phyloP scores from a whole-genome alignment of 2,888 invertebrate species.

The Azorinus chamasolen region DNA sequence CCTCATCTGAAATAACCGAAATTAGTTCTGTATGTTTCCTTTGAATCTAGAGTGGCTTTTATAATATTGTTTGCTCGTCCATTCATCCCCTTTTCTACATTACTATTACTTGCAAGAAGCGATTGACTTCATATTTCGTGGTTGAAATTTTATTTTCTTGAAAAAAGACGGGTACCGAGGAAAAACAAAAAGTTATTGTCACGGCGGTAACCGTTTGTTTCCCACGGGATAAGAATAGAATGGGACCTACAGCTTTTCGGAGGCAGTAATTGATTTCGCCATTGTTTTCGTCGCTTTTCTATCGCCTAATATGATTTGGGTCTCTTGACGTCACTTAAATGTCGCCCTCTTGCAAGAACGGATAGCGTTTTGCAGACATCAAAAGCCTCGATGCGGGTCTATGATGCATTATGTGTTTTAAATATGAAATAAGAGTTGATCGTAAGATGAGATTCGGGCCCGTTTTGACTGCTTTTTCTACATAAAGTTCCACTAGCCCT shows the following conservation, averaged over 20 bases:
- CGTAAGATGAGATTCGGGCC: constrained; percentile 27
- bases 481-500: constrained; percentile 25
- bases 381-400: constrained; percentile 32
- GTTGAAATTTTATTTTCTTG: too few species aligned
- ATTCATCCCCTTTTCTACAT: too few species aligned
- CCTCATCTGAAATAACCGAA: too few species aligned
- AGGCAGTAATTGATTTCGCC: constrained; percentile 29
- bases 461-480: constrained; percentile 6
- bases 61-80: too few species aligned
- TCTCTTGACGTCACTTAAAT: constrained; percentile 45
- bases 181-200: too few species aligned
- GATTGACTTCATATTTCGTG: too few species aligned
- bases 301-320: constrained; percentile 26
- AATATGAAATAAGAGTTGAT: constrained; percentile 49
- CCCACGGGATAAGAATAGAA: constrained; percentile 15
- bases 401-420: constrained; percentile 45
- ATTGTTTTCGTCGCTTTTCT: constrained; percentile 41
- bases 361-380: constrained; percentile 17
- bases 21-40: too few species aligned
- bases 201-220: not conserved
- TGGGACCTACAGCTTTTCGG: constrained; percentile 33
- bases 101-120: too few species aligned
- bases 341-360: constrained; percentile 31
- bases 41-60: too few species aligned
- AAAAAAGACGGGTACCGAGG: too few species aligned